phyloP scores from a whole-genome alignment of 2,888 invertebrate species.

The Nemoura dubitans region DNA sequence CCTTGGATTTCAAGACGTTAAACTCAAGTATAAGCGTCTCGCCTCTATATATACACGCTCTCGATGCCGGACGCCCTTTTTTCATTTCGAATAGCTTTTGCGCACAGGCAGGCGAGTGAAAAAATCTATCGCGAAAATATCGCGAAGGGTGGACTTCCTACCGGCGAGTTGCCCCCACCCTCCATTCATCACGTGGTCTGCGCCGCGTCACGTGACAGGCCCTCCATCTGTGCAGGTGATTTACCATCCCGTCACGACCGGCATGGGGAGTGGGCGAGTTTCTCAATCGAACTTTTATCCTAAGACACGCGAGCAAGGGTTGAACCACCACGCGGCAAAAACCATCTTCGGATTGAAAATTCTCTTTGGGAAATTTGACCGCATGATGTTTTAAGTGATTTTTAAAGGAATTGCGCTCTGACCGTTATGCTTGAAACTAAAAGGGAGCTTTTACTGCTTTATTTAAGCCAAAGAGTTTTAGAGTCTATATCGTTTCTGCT shows the following conservation, averaged over 20 bases:
- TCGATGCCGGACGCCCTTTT: neutral
- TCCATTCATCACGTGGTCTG: conserved; percentile 20
- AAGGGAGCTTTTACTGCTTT: neutral
- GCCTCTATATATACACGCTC: neutral
- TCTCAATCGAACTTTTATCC: neutral
- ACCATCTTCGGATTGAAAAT: neutral
- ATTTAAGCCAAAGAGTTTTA: neutral
- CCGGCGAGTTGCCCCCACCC: conserved; percentile 31
- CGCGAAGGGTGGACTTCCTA: neutral
- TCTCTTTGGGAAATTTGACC: neutral
- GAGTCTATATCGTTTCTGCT: neutral
- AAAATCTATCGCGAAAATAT: conserved; percentile 25
- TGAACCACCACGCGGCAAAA: neutral
- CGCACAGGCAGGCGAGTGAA: neutral
- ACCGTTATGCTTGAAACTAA: neutral
- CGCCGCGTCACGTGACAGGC: conserved; percentile 14
- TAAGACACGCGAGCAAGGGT: neutral
- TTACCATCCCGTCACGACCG: conserved; percentile 18
- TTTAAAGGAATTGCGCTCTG: neutral
- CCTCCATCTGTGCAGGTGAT: conserved; percentile 22
- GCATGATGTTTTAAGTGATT: neutral
- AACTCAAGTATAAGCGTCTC: conserved; percentile 15
- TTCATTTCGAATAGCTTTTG: conserved; percentile 17
- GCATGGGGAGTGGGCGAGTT: neutral
- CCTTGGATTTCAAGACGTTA: conserved; percentile 21